Evolutionary conservation across 2,888 invertebrate genomes (phyloP), one percentile per base, ranked within the genome.

Genomic region (Leptinotarsa tumamoca): DNA sequence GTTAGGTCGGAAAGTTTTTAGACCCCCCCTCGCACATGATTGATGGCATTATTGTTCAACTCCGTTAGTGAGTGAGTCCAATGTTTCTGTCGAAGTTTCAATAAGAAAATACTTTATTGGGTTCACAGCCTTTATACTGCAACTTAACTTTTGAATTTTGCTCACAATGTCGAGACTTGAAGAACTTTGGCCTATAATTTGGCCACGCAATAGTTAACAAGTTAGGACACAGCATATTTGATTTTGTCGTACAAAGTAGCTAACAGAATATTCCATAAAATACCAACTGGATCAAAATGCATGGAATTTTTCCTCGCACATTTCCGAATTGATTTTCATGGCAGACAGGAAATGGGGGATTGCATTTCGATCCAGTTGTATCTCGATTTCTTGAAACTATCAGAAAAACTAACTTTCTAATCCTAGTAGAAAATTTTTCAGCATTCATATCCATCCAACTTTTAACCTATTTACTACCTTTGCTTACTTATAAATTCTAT

Each of bases 151-250:
- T 61, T 61, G 61, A 68, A 72, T 75, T 73, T 77, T 76, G 68
- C 61, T 68, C 54, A 23, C 18, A 54, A 70, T 63, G 43, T 66
- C 63, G 58, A 58, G 23, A 27, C 21, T 21, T 58, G 58, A 27
- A 58, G 13, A 23, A 58, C 4, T 23, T 78, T 78, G 78, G 76
- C 79, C 74, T 75, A 70, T 54, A 67, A 71, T 80, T 80, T 76
- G 76, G 79, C 79, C 77, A 78, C 76, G 61, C n/a, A 33, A 71
- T 72, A 74, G 49, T 54, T 58, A 67, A 68, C 68, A 78, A 71
- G 73, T 75, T 54, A 73, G 73, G 50, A 69, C 73, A 75, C 73
- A 67, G 75, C 73, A 69, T 51, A 68, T 63, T 72, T 75, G 66
- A 56, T 70, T 66, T 27, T 56, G 68, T 70, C 7, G 2, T 43